Percentiles rank a stretch among this genome's conserved stretches.
phyloP scores from a whole-genome alignment of 2,113 vertebrate genomes.

The Proteles cristata region DNA sequence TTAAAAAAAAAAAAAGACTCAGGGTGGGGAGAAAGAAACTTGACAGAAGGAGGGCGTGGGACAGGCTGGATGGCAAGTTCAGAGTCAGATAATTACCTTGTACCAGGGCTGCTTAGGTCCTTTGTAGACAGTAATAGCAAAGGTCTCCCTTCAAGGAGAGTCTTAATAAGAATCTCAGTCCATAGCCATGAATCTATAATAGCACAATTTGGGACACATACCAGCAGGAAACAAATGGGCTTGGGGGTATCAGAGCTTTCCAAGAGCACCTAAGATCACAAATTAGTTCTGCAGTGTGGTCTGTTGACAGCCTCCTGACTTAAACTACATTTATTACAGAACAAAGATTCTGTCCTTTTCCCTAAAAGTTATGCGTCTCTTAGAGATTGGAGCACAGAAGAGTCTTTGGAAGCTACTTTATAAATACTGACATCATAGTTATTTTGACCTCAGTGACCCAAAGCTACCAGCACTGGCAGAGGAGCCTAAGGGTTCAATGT shows the following conservation, averaged over 20 bases:
- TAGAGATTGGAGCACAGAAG: not conserved
- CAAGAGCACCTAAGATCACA: not conserved
- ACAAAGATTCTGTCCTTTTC: not conserved
- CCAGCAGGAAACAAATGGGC: not conserved
- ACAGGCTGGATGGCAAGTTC: not conserved
- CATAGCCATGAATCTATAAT: not conserved
- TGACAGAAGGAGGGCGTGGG: not conserved
- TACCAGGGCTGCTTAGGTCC: not conserved
- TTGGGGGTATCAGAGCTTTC: not conserved
- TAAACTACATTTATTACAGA: not conserved
- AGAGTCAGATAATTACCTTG: not conserved
- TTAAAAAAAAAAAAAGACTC: not conserved
- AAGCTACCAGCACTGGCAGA: slow-evolving; percentile 37
- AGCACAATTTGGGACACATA: not conserved
- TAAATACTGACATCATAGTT: slow-evolving; percentile 45
- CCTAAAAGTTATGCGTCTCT: not conserved
- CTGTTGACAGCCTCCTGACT: not conserved
- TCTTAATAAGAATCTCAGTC: not conserved
- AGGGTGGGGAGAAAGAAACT: not conserved
- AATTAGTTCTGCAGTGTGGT: not conserved
- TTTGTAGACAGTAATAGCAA: not conserved
- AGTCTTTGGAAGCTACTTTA: slow-evolving; percentile 34
- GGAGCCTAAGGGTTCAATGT: not conserved
- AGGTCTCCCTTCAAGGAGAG: not conserved
- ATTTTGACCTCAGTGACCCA: slow-evolving; percentile 49